phyloP scores from a whole-genome alignment of 2,888 invertebrate species.

The Drosophila buzzatii region DNA sequence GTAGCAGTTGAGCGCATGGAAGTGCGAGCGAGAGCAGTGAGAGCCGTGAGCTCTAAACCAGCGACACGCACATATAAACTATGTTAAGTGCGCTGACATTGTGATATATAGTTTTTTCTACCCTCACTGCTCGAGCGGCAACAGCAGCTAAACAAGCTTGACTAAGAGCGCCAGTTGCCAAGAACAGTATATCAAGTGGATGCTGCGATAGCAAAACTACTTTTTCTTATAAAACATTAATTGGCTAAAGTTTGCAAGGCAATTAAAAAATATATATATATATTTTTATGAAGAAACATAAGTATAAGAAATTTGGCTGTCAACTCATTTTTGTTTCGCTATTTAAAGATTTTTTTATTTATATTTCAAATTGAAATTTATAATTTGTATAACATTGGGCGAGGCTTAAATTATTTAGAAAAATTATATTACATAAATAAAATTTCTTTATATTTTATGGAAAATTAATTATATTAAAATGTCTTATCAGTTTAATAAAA shows the following conservation, averaged over 20 bases:
- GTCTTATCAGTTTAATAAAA: no score
- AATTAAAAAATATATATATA: neutral
- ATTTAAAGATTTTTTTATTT: no score
- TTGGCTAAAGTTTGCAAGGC: neutral
- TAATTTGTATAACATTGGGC: no score
- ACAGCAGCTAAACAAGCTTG: slow-evolving; percentile 13
- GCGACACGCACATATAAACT: slow-evolving; percentile 65
- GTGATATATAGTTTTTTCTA: slow-evolving; percentile 62
- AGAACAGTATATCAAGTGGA: slow-evolving; percentile 6
- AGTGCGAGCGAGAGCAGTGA: slow-evolving; percentile 18
- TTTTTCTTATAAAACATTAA: neutral
- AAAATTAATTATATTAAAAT: no score
- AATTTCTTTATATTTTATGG: no score
- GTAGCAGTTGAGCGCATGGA: neutral
- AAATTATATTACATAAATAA: no score
- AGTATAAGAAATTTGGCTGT: no score
- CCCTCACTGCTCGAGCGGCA: slow-evolving; percentile 30
- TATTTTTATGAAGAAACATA: neutral
- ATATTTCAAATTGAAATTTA: no score
- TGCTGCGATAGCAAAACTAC: neutral
- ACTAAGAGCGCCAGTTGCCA: slow-evolving; percentile 2
- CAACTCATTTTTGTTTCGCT: no score
- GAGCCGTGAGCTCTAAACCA: slow-evolving; percentile 47
- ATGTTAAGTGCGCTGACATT: slow-evolving; percentile 79
- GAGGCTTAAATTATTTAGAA: no score